Percentiles rank a stretch among this genome's conserved stretches.
Conservation (phyloP, 2,888 invertebrate genomes). For the Crocallis elinguaria region DNA sequence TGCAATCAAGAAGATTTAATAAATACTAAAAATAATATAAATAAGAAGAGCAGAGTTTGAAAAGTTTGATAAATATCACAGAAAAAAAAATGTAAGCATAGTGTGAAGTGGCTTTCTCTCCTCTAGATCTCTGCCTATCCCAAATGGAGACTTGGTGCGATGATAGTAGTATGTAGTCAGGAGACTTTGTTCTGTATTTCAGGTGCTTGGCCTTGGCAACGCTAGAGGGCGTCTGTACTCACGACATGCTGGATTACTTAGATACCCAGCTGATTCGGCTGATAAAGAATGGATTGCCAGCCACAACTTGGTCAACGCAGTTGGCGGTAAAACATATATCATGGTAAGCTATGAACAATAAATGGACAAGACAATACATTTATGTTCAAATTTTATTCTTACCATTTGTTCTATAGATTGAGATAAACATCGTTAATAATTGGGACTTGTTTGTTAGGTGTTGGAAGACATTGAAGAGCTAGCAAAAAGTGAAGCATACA, state of each 20-base stretch:
- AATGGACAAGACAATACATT: too few relatives aligned
- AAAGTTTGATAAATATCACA: too few relatives aligned
- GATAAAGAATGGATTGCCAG: constrained; percentile 93
- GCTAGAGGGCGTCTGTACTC: constrained; percentile 90
- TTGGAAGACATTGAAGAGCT: constrained; percentile 91
- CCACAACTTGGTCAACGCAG: constrained; percentile 90
- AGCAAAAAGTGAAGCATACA: constrained; percentile 89
- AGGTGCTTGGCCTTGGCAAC: constrained; percentile 89
- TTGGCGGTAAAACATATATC: constrained; percentile 91
- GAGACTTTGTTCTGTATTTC: constrained; percentile 29
- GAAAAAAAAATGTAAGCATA: too few relatives aligned
- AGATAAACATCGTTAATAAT: not conserved
- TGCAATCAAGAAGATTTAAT: too few relatives aligned
- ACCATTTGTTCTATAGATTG: too few relatives aligned
- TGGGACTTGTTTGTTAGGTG: constrained; percentile 63
- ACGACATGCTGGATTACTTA: constrained; percentile 90
- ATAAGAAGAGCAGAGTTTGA: too few relatives aligned
- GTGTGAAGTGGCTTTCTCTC: too few relatives aligned
- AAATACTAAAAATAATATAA: too few relatives aligned
- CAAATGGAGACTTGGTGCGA: too few relatives aligned
- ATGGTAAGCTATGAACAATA: constrained; percentile 70
- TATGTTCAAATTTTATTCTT: too few relatives aligned
- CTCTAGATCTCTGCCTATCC: too few relatives aligned
- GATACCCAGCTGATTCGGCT: constrained; percentile 91
- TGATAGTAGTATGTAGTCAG: too few relatives aligned